A percentile compares a stretch with the other conserved stretches of the same genome.
Conservation (phyloP, 64 coral and sea anemone genomes). For the Porites lutea region DNA sequence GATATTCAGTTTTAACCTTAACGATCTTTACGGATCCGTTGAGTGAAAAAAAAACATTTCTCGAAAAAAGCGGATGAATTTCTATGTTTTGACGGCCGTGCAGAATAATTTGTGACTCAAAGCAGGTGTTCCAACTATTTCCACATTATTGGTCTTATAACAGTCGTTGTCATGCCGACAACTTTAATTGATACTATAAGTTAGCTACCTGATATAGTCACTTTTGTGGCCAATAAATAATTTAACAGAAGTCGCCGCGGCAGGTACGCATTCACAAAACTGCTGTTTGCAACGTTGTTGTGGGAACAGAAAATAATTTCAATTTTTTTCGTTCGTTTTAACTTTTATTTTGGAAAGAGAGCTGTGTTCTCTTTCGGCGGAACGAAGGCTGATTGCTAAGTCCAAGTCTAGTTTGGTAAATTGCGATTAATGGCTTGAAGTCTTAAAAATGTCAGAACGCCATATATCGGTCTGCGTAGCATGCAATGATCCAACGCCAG, state of each 20-base stretch:
- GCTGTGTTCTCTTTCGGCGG: not conserved
- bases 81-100: not conserved
- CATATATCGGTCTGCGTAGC: slow-evolving; percentile 50
- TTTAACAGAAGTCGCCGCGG: not conserved
- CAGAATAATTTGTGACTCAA: not conserved
- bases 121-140: slow-evolving; percentile 8
- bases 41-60: not conserved
- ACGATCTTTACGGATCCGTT: not conserved
- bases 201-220: slow-evolving; percentile 13
- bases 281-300: slow-evolving; percentile 29
- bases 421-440: slow-evolving; percentile 4
- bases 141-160: not conserved
- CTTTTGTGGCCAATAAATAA: not conserved
- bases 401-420: not conserved
- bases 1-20: too few relatives aligned
- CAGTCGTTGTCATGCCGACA: not conserved
- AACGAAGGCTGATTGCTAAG: not conserved
- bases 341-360: not conserved
- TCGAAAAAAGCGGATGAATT: not conserved
- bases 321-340: not conserved
- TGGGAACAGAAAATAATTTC: slow-evolving; percentile 13
- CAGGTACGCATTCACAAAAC: not conserved
- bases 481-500: slow-evolving; percentile 84
- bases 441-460: slow-evolving; percentile 26
- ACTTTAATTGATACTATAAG: not conserved